These are phyloP conservation scores for human (Homo sapiens) DNA, from an alignment of 2,113 vertebrate genomes.

Conservation along the genomic window DNA sequence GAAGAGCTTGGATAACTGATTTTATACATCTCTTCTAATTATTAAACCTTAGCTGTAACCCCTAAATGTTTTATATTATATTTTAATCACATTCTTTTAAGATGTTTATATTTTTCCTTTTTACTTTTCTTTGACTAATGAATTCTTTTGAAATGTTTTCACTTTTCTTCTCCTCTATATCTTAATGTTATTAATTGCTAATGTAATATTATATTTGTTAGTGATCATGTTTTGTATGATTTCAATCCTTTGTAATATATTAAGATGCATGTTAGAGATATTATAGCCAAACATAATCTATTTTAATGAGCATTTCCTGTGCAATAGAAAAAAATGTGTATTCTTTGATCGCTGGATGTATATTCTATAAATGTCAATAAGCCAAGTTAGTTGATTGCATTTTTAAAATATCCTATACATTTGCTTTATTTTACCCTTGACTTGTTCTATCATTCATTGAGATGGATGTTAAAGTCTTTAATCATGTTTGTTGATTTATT, in stretches of 20 bases:
- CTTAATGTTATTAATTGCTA: neutral
- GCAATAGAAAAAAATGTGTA: neutral
- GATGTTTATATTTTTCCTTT: neutral
- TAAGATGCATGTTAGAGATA: neutral
- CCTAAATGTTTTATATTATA: neutral
- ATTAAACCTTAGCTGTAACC: neutral
- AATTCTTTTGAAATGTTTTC: neutral
- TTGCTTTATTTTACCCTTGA: neutral
- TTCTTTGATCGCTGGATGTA: neutral
- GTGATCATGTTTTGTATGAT: neutral
- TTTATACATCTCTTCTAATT: neutral
- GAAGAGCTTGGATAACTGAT: neutral
- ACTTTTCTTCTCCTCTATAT: neutral
- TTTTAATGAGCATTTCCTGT: neutral
- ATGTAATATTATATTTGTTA: neutral
- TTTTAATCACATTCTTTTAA: neutral
- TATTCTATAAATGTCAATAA: neutral
- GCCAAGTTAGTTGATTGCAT: neutral
- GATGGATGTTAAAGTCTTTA: neutral
- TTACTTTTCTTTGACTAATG: neutral
- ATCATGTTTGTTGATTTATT: neutral
- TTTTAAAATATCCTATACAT: neutral
- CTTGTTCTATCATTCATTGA: neutral
- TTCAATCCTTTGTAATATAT: neutral
- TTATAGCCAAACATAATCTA: neutral